Percentiles rank a stretch among this genome's conserved stretches.
Evolutionary conservation across 2,888 invertebrate genomes (phyloP).

Genomic region (Tetrapedia diversipes): DNA sequence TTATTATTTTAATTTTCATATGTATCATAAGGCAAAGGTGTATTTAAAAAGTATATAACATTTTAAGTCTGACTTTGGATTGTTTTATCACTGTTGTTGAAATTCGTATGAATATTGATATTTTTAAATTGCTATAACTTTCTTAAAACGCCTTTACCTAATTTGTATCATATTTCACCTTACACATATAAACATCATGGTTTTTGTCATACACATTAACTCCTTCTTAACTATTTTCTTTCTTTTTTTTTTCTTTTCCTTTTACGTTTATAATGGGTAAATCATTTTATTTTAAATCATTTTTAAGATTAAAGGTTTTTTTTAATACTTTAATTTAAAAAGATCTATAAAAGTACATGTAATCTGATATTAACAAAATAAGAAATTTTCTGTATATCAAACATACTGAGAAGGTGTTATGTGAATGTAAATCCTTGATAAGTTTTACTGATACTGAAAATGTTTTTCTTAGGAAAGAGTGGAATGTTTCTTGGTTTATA

Average conservation of each 20-base stretch:
- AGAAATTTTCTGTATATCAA: slow-evolving; percentile 1
- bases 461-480: slow-evolving; percentile 63
- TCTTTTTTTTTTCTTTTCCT: slow-evolving; percentile 18
- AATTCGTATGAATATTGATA: slow-evolving; percentile 15
- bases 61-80: background rate
- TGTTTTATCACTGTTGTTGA: background rate
- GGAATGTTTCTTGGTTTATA: slow-evolving; percentile 27
- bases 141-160: slow-evolving; percentile 43
- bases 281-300: slow-evolving; percentile 16
- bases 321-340: too few relatives aligned
- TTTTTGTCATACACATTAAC: slow-evolving; percentile 53
- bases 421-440: slow-evolving; percentile 45
- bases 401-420: slow-evolving; percentile 47
- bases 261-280: slow-evolving; percentile 4
- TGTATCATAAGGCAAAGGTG: slow-evolving; percentile 58
- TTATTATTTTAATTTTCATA: slow-evolving; percentile 51
- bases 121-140: background rate
- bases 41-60: slow-evolving; percentile 15
- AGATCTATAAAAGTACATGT: too few relatives aligned
- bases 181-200: slow-evolving; percentile 52
- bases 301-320: slow-evolving; percentile 3
- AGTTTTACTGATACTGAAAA: slow-evolving; percentile 78
- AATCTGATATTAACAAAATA: background rate
- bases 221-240: slow-evolving; percentile 46
- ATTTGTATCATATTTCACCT: slow-evolving; percentile 45